These are phyloP conservation scores for Euclidia mi DNA, from an alignment of 2,888 invertebrate genomes.

Conservation along the genomic window DNA sequence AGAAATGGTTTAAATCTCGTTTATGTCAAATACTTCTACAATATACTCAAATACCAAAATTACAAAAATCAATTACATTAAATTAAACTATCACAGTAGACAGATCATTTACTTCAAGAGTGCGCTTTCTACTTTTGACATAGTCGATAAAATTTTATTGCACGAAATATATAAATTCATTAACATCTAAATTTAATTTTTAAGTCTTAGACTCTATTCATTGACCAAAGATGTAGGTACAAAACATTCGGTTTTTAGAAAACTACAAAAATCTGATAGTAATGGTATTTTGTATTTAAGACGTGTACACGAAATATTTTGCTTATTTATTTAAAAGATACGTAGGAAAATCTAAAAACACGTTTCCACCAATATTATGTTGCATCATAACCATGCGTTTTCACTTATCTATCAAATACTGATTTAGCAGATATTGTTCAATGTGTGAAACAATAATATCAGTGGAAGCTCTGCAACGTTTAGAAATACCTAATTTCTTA, in stretches of 20 bases:
- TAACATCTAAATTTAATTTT: slow-evolving; percentile 27
- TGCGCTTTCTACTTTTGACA: slow-evolving; percentile 44
- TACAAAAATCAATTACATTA: slow-evolving; percentile 19
- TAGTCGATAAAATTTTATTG: slow-evolving; percentile 53
- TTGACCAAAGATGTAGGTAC: slow-evolving; percentile 13
- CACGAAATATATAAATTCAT: slow-evolving; percentile 48
- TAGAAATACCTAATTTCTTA: slow-evolving; percentile 64
- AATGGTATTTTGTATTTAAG: slow-evolving; percentile 21
- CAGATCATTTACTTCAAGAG: slow-evolving; percentile 59
- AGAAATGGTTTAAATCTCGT: not conserved
- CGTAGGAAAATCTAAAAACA: slow-evolving; percentile 24
- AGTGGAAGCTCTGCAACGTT: slow-evolving; percentile 29
- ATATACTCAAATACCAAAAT: slow-evolving; percentile 19
- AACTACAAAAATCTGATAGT: slow-evolving; percentile 18
- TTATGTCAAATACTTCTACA: slow-evolving; percentile 19
- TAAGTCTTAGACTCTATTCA: slow-evolving; percentile 23
- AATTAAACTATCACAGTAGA: slow-evolving; percentile 64
- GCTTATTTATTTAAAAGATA: slow-evolving; percentile 32
- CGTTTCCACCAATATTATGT: slow-evolving; percentile 2
- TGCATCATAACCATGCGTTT: not conserved
- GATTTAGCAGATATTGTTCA: not conserved
- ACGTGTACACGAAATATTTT: slow-evolving; percentile 23
- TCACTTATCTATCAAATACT: too few relatives aligned
- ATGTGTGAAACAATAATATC: not conserved
- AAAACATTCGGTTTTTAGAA: slow-evolving; percentile 24